These are phyloP conservation scores for Paraescarpia echinospica DNA, from an alignment of 1,140 invertebrate genomes.

Conservation along the genomic window DNA sequence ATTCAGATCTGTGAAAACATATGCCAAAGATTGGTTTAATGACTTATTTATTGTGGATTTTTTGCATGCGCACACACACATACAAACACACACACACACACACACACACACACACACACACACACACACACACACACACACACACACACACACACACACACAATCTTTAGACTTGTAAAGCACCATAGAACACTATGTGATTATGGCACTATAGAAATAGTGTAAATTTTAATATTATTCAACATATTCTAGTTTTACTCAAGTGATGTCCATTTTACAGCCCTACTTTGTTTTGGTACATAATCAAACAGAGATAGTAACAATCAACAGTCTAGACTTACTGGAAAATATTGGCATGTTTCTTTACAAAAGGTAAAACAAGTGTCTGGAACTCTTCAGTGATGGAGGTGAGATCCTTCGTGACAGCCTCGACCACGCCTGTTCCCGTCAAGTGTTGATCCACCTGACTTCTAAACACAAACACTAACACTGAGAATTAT, in stretches of 20 bases:
- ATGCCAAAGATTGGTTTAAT: neutral
- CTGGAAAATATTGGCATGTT: neutral
- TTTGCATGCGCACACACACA: neutral
- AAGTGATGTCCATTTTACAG: too few relatives aligned
- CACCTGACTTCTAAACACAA: neutral
- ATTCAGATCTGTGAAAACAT: conserved; percentile 37
- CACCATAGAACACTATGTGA: neutral
- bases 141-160: too few relatives aligned
- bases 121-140: too few relatives aligned
- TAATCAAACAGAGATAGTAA: neutral
- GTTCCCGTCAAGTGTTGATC: conserved; percentile 9
- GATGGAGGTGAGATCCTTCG: neutral
- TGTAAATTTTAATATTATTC: too few relatives aligned
- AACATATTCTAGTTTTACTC: too few relatives aligned
- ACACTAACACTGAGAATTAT: neutral
- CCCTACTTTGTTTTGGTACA: too few relatives aligned
- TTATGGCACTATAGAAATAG: too few relatives aligned
- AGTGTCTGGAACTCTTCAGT: conserved; percentile 14
- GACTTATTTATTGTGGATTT: neutral
- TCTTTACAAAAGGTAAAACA: conserved; percentile 19
- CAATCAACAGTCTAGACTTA: conserved; percentile 1
- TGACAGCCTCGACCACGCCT: conserved; percentile 8
- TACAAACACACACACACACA: too few relatives aligned
- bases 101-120: too few relatives aligned
- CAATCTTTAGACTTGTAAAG: neutral